Conservation (phyloP, 2,888 invertebrate genomes). For the Aleiodes alternator region DNA sequence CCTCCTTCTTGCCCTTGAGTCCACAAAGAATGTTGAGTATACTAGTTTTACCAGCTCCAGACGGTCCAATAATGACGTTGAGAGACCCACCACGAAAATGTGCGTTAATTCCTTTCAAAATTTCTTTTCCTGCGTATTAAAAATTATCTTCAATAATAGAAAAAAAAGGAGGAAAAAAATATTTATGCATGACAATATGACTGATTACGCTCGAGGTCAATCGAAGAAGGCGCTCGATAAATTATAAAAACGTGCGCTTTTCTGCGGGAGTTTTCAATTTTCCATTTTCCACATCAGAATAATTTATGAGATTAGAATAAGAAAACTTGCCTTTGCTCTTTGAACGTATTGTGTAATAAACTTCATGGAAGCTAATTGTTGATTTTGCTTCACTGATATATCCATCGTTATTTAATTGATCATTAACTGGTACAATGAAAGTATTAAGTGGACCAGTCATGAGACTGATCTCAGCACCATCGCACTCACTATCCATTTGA, state of each 20-base stretch:
- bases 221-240: no score
- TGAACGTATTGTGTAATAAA: constrained; percentile 52
- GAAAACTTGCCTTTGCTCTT: constrained; percentile 50
- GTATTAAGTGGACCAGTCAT: no score
- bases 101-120: constrained; percentile 78
- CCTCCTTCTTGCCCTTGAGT: constrained; percentile 74
- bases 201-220: no score
- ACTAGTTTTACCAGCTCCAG: constrained; percentile 87
- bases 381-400: constrained; percentile 37
- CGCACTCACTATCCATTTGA: no score
- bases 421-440: background rate
- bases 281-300: background rate
- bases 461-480: no score
- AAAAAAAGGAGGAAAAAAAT: background rate
- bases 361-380: constrained; percentile 55
- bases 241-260: no score
- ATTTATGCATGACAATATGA: background rate
- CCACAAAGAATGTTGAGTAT: constrained; percentile 86
- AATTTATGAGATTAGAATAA: background rate
- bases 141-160: background rate
- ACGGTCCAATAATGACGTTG: constrained; percentile 83
- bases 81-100: constrained; percentile 80
- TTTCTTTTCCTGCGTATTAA: constrained; percentile 17
- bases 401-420: constrained; percentile 36
- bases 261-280: no score